Evolutionary conservation across 2,113 vertebrate species (phyloP), one percentile per base, ranked within the genome.

Genomic region (Balaeniceps rex): DNA sequence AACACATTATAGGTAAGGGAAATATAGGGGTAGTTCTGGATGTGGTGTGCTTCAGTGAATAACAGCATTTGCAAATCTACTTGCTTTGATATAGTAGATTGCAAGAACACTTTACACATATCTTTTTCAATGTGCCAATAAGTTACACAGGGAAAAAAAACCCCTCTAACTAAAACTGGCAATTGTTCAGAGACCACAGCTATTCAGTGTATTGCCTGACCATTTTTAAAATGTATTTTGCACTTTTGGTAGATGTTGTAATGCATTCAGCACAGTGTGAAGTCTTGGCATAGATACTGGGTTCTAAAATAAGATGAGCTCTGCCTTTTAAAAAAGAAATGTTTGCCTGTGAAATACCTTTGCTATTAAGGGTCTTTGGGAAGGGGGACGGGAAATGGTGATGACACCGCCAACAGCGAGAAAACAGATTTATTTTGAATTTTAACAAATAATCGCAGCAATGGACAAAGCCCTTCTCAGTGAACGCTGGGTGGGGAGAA

Each of bases 191-290:
- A 96, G 97, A 83, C 94, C 94, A 97, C 38, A n/a, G 34, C n/a
- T 97, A 92, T 97, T 94, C 78, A 93, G 93, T 31, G 63, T 90
- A 81, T 94, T 93, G 93, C 83, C 87, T 88, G 68, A 61, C 61
- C 47, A n/a, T 92, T 96, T 93, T 70, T 70, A 95, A 97, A 97
- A 88, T 51, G 86, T 75, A 87, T 97, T 98, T 97, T 90, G 66
- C 95, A 79, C 95, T 98, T 96, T 97, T 95, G 82, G 94, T 72
- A 42, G 76, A 93, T 97, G 87, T 92, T 96, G 95, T 88, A 97
- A 97, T 97, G 92, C 88, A 90, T 97, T 95, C 96, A 97, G 95
- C 91, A 93, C 94, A 96, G 88, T 88, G 94, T 96, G 95, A 97
- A 97, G 94, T 84, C 95, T 96, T 97, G 96, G 94, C 94, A 58